phyloP scores from a whole-genome alignment of 2,113 vertebrate species.

The Barnardius zonarius region DNA sequence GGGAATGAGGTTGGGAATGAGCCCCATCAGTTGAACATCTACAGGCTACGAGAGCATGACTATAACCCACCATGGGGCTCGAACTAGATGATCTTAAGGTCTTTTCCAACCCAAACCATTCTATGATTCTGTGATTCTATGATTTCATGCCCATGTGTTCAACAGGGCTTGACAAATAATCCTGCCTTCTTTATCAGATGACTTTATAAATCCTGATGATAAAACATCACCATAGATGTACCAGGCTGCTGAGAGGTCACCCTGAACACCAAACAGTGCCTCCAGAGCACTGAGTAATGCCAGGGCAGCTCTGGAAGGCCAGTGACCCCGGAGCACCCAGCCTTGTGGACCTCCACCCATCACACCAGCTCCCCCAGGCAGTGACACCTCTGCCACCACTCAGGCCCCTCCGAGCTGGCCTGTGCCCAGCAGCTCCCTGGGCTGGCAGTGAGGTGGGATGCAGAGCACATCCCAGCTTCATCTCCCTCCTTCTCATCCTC shows the following conservation, averaged over 20 bases:
- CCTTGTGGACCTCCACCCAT: neutral
- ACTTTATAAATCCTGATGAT: neutral
- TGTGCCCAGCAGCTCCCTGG: neutral
- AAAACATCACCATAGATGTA: neutral
- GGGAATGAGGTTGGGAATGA: neutral
- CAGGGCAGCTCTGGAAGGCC: neutral
- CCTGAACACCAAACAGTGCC: neutral
- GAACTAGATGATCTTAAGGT: neutral
- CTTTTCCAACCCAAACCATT: neutral
- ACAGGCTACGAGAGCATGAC: neutral
- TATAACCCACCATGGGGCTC: neutral
- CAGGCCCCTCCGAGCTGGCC: fast-evolving
- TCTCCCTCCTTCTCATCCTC: neutral
- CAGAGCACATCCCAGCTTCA: neutral
- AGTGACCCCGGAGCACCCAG: neutral
- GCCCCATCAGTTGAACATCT: neutral
- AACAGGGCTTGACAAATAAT: neutral
- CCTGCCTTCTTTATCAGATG: neutral
- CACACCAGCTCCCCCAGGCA: neutral
- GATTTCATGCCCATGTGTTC: neutral
- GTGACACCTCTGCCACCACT: neutral
- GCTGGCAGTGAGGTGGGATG: neutral
- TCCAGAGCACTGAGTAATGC: fast-evolving
- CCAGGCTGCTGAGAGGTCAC: neutral
- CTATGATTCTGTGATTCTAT: neutral